Evolutionary conservation across 1,140 invertebrate genomes (phyloP).

Genomic region (Portunus trituberculatus): DNA sequence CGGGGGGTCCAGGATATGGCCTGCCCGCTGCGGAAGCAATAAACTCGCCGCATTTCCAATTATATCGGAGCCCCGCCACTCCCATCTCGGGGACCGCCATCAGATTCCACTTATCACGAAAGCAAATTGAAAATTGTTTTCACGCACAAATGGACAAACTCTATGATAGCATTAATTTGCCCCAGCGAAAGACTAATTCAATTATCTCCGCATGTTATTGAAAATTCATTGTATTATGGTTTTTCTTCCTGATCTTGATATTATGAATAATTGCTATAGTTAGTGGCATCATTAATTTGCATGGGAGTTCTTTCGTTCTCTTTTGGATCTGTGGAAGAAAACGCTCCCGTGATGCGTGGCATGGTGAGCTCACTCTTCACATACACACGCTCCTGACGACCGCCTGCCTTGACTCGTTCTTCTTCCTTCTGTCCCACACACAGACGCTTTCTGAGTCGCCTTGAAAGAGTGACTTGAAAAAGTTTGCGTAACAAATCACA

Average conservation of each 20-base stretch:
- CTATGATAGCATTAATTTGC: conserved; percentile 30
- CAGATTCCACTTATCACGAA: conserved; percentile 52
- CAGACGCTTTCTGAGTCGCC: too few relatives aligned
- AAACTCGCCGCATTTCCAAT: conserved; percentile 42
- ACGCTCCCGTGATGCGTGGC: background rate
- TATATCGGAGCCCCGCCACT: conserved; percentile 43
- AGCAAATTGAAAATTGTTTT: conserved; percentile 58
- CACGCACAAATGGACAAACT: conserved; percentile 44
- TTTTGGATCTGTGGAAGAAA: background rate
- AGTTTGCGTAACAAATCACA: too few relatives aligned
- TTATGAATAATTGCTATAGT: background rate
- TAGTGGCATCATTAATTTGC: background rate
- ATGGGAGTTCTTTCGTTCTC: background rate
- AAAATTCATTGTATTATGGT: background rate
- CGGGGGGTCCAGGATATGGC: conserved; percentile 16
- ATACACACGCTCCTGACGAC: background rate
- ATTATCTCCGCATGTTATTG: conserved; percentile 22
- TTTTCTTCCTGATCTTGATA: conserved; percentile 23
- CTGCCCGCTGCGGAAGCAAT: conserved; percentile 21
- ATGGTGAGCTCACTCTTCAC: too few relatives aligned
- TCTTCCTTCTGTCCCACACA: too few relatives aligned
- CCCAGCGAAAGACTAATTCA: conserved; percentile 28
- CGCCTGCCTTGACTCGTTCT: background rate
- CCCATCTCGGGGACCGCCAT: conserved; percentile 41
- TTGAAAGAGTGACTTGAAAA: too few relatives aligned